Evolutionary conservation across 2,797 vertebrate genomes (phyloP).

Genomic region (Ctenosaura bakeri): DNA sequence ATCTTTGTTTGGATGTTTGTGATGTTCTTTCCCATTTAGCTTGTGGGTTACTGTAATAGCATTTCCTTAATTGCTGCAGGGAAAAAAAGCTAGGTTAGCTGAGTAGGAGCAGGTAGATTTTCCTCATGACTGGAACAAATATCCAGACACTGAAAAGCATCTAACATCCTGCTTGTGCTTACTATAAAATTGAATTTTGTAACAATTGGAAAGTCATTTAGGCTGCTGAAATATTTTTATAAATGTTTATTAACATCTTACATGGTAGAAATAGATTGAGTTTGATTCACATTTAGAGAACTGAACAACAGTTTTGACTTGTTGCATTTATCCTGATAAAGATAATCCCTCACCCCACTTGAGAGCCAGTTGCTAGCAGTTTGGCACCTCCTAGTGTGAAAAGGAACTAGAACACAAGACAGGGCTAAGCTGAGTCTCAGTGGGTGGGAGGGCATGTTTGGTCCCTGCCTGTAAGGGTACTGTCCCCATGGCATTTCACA

Average conservation of each 20-base stretch:
- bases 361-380: not conserved
- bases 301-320: not conserved
- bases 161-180: slow-evolving; percentile 10
- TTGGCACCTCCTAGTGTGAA: not conserved
- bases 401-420: not conserved
- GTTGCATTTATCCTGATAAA: not conserved
- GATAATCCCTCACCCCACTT: not conserved
- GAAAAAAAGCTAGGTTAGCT: not conserved
- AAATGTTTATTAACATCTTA: slow-evolving; percentile 35
- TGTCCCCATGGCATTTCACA: too few relatives aligned
- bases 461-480: too few relatives aligned
- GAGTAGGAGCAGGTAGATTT: slow-evolving; percentile 20
- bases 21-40: not conserved
- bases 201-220: not conserved
- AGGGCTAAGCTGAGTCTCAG: not conserved
- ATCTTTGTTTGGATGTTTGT: slow-evolving; percentile 3
- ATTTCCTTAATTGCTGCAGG: slow-evolving; percentile 28
- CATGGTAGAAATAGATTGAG: slow-evolving; percentile 9
- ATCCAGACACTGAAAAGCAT: slow-evolving; percentile 28
- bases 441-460: not conserved
- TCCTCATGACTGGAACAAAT: slow-evolving; percentile 14
- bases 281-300: not conserved
- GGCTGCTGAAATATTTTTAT: slow-evolving; percentile 23
- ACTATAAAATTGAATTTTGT: slow-evolving; percentile 21
- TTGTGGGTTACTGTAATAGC: not conserved